Evolutionary conservation across 2,888 invertebrate species (phyloP).

Genomic region (Cataglyphis rosenhaueri): DNA sequence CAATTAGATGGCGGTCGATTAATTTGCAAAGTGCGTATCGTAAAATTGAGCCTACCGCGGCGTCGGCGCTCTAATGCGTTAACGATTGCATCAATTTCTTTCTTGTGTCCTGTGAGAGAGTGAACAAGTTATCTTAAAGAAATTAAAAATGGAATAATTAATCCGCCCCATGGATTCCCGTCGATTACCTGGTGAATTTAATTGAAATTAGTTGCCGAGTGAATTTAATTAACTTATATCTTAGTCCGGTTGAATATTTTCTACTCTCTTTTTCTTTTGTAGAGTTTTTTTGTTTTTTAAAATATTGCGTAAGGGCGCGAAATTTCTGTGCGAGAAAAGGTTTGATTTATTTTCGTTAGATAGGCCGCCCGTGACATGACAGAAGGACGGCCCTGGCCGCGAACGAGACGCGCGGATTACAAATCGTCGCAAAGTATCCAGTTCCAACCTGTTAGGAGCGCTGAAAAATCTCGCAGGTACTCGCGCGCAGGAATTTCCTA

Average conservation of each 20-base stretch:
- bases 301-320: neutral
- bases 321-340: slow-evolving; percentile 27
- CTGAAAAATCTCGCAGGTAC: slow-evolving; percentile 79
- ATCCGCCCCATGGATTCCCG: neutral
- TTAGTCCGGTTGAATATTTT: neutral
- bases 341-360: slow-evolving; percentile 18
- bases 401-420: slow-evolving; percentile 75
- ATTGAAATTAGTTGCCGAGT: neutral
- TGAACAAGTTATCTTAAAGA: slow-evolving; percentile 1
- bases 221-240: slow-evolving; percentile 25
- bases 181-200: slow-evolving; percentile 10
- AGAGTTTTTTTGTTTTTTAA: neutral
- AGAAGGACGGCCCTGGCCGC: slow-evolving; percentile 44
- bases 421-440: slow-evolving; percentile 81
- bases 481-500: slow-evolving; percentile 82
- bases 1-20: slow-evolving; percentile 72
- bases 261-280: neutral
- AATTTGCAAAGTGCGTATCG: slow-evolving; percentile 50
- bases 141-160: slow-evolving; percentile 2
- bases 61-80: slow-evolving; percentile 35
- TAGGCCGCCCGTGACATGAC: slow-evolving; percentile 17
- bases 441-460: slow-evolving; percentile 80
- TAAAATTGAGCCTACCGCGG: slow-evolving; percentile 55
- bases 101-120: neutral
- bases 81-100: slow-evolving; percentile 43